Conservation (phyloP, 2,113 vertebrate species). For the Psammodynastes pulverulentus region DNA sequence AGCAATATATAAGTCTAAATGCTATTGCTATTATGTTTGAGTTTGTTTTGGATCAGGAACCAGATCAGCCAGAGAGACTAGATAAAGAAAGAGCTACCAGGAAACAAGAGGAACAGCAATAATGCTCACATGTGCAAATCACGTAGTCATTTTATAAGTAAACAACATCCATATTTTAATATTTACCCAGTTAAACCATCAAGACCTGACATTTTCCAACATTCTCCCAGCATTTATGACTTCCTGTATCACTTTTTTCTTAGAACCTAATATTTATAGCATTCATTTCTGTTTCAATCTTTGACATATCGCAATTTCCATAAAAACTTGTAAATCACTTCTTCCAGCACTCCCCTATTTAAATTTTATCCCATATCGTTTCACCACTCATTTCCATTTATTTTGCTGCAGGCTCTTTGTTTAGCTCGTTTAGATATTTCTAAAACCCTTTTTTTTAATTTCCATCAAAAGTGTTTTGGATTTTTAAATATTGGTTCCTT, state of each 20-base stretch:
- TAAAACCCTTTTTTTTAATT: neutral
- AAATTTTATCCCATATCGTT: neutral
- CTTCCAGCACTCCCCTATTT: neutral
- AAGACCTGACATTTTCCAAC: neutral
- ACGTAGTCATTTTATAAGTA: neutral
- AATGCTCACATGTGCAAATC: neutral
- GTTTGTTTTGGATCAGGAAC: neutral
- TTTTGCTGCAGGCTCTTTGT: neutral
- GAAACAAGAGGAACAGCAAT: neutral
- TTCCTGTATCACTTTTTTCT: neutral
- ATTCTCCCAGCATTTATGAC: neutral
- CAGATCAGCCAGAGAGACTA: neutral
- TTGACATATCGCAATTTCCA: neutral
- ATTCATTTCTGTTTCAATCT: neutral
- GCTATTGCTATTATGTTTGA: neutral
- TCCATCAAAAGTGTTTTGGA: neutral
- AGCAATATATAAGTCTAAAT: too few relatives aligned
- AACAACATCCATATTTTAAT: neutral
- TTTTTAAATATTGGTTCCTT: neutral
- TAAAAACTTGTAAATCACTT: neutral
- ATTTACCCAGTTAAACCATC: neutral
- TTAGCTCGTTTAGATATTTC: neutral
- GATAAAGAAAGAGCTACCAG: neutral
- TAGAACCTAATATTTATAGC: neutral
- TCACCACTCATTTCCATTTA: neutral